Evolutionary conservation across 2,797 vertebrate species (phyloP), one percentile per base, ranked within the genome.

Genomic region (Mus spretus): DNA sequence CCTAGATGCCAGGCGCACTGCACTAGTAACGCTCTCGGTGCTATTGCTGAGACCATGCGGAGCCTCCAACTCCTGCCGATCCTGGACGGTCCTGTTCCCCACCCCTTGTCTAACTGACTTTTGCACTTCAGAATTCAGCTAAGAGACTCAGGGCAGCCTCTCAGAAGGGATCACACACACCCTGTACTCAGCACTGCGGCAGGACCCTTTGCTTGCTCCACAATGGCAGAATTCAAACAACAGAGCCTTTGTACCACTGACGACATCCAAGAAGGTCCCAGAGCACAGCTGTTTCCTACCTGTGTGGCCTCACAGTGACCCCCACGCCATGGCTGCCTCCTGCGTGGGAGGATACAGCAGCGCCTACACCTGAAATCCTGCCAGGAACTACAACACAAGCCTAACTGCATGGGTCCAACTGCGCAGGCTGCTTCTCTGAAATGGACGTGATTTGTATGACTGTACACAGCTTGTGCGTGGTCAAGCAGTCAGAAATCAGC

Each of bases 391-490:
- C 55, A n/a, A 77, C 65, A 89, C 13, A 85, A 89, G 6, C 85
- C 79, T 65, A 79, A 93, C 34, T 85, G 37, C 90, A 74, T 40
- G 44, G 85, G 47, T n/a, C 59, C 24, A 77, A 88, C 1, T 74
- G 2, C 78, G 81, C 65, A 57, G 82, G 67, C 85, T 72, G 67
- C 63, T 20, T 87, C 63, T 17, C 40, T 63, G 20, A 80, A 40
- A 31, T 93, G 28, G 14, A 40, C n/a, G 65, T 87, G 77, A 83
- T 59, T 75, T 63, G 92, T 82, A 50, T 95, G 80, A 93, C 5
- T 90, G 10, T 22, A 37, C 63, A 77, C 34, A 74, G 15, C 8
- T 37, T 96, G 2, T 8, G 89, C 20, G 34, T 1, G 90, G 74
- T 75, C 37, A 93, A 91, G 81, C 20, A 50, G 50, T 50, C 50